Evolutionary conservation across 2,113 vertebrate genomes (phyloP), one percentile per base, ranked within the genome.

Genomic region (Excalfactoria chinensis): DNA sequence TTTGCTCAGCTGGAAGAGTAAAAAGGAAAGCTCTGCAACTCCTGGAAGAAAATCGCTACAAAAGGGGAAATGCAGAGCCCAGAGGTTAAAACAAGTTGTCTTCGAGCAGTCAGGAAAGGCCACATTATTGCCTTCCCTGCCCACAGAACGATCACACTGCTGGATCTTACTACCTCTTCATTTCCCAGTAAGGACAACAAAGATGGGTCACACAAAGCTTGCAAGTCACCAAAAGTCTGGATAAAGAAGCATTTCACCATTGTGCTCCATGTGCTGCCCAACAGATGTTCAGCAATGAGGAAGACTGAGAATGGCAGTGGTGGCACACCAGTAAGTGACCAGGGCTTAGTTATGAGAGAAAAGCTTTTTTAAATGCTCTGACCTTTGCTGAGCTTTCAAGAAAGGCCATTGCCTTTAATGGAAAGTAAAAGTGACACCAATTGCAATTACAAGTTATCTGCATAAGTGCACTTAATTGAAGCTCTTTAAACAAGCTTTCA

Each of bases 91-190:
- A 35, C 44, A 62, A 34, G 8, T 32, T 34, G 9, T 17, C 43
- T 70, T 67, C 60, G 46, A 53, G 40, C 63, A 49, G 59, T 28
- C 76, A 59, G 56, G 32, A 34, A 60, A 82, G 49, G 28, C 7
- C 44, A 53, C 32, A 2, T 25, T 23, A 62, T 2, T 48, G 30
- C 37, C 26, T 70, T 20, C 43, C 18, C 35, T 69, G 43, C 48
- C 12, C 41, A 83, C 0, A 0, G 8, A 58, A n/a, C 0, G 32
- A 83, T 32, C 48, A 8, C 2, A 21, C 8, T 56, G 22, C 21
- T 66, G 72, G 8, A 43, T 18, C 26, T 53, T 78, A 48, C 26
- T 21, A 51, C 10, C 16, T 55, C 71, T 79, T 34, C 3, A 2
- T 22, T 63, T 76, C 49, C 77, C 63, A 62, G 48, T 14, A 71